Conservation (phyloP, 2,888 invertebrate genomes). For the Rutpela maculata region DNA sequence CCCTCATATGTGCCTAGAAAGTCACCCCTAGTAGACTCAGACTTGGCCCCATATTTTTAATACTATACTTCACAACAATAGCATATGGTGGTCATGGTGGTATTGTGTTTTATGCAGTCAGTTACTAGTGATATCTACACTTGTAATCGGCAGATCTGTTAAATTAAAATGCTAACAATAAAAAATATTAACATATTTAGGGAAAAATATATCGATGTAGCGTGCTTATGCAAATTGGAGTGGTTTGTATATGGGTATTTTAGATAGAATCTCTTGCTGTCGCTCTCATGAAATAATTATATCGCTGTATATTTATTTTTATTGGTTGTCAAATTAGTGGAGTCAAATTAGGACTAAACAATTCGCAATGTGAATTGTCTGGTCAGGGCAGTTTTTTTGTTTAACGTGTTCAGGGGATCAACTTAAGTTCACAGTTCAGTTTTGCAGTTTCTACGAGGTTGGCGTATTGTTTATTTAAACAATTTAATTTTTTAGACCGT, state of each 20-base stretch:
- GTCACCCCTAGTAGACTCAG: slow-evolving; percentile 47
- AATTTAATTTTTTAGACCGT: no score
- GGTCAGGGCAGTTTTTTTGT: no score
- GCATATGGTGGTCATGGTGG: slow-evolving; percentile 67
- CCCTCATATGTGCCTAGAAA: slow-evolving; percentile 59
- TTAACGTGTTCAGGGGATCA: no score
- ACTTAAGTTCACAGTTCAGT: no score
- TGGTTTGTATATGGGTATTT: slow-evolving; percentile 29
- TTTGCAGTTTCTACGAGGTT: no score
- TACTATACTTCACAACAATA: slow-evolving; percentile 31
- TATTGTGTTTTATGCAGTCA: slow-evolving; percentile 57
- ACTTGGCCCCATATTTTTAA: slow-evolving; percentile 32
- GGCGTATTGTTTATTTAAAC: no score
- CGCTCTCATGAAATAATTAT: neutral
- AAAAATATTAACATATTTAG: slow-evolving; percentile 45
- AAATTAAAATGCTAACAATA: slow-evolving; percentile 48
- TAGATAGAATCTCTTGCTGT: slow-evolving; percentile 21
- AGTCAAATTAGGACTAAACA: no score
- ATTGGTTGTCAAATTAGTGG: no score
- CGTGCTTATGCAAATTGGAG: slow-evolving; percentile 24
- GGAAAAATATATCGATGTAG: slow-evolving; percentile 22
- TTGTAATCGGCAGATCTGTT: slow-evolving; percentile 46
- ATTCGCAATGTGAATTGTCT: no score
- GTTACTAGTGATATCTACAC: slow-evolving; percentile 48
- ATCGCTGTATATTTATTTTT: no score